Evolutionary conservation across 2,113 vertebrate species (phyloP).

Genomic region (Himantopus leucocephalus): DNA sequence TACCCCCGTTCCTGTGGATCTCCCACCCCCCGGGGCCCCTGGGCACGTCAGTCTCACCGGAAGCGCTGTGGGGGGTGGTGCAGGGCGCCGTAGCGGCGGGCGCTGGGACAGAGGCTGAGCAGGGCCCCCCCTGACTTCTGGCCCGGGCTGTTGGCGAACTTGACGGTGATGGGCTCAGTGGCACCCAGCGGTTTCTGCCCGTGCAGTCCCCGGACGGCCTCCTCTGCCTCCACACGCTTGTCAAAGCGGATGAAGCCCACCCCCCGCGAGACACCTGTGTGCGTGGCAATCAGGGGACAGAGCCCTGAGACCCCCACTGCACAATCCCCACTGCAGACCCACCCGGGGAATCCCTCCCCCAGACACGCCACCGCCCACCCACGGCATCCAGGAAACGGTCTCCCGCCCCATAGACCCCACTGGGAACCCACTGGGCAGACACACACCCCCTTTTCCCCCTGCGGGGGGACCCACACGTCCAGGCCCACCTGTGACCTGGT

Average conservation of each 20-base stretch:
- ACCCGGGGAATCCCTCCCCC: too few relatives aligned
- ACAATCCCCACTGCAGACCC: background rate
- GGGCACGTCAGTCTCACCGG: slow-evolving; percentile 72
- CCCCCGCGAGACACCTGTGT: slow-evolving; percentile 89
- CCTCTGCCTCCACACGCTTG: slow-evolving; percentile 94
- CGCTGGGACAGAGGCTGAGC: slow-evolving; percentile 92
- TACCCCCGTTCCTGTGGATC: too few relatives aligned
- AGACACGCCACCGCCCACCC: background rate
- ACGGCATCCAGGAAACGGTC: background rate
- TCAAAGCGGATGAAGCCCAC: slow-evolving; percentile 97
- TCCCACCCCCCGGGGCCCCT: background rate
- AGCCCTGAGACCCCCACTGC: background rate
- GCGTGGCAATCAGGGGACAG: background rate
- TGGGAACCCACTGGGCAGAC: too few relatives aligned
- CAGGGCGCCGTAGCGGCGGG: slow-evolving; percentile 89
- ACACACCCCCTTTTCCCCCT: background rate
- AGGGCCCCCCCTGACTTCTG: slow-evolving; percentile 94
- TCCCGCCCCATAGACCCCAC: background rate
- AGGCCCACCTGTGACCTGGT: slow-evolving; percentile 90
- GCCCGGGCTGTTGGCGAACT: slow-evolving; percentile 96
- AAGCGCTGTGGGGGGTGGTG: slow-evolving; percentile 94
- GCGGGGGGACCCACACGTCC: too few relatives aligned
- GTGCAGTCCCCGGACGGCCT: slow-evolving; percentile 94
- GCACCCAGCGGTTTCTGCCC: slow-evolving; percentile 93
- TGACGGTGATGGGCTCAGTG: slow-evolving; percentile 92